Evolutionary conservation across 2,888 invertebrate species (phyloP).

Genomic region (Volucella inflata): DNA sequence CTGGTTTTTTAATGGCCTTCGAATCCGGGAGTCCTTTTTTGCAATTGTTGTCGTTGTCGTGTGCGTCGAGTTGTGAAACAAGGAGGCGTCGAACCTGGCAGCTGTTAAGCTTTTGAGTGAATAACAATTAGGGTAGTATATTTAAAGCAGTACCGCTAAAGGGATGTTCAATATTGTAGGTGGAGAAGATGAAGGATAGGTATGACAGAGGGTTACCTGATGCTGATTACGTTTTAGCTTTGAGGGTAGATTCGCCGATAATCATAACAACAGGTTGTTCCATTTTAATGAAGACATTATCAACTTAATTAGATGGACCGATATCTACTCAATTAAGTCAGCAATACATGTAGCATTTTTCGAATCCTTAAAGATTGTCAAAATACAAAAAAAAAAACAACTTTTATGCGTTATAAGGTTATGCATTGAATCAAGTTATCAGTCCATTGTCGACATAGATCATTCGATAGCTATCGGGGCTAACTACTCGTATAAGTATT

Average conservation of each 20-base stretch:
- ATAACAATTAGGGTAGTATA: constrained; percentile 74
- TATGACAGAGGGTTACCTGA: constrained; percentile 47
- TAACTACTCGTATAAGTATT: too few species aligned
- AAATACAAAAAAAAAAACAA: too few species aligned
- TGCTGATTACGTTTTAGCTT: constrained; percentile 60
- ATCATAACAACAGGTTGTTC: constrained; percentile 66
- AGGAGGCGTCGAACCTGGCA: constrained; percentile 69
- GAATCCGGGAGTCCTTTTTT: constrained; percentile 48
- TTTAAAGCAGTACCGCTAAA: constrained; percentile 43
- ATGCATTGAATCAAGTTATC: too few species aligned
- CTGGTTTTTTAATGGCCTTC: constrained; percentile 9
- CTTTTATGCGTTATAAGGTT: too few species aligned
- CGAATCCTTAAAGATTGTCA: constrained; percentile 10
- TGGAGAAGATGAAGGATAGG: neutral
- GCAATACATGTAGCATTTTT: constrained; percentile 30
- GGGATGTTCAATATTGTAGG: constrained; percentile 10
- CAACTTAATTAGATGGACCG: constrained; percentile 54
- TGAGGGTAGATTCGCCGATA: constrained; percentile 60
- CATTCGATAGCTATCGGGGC: too few species aligned
- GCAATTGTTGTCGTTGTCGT: constrained; percentile 29
- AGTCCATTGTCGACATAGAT: too few species aligned
- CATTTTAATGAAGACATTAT: constrained; percentile 71
- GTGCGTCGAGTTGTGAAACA: constrained; percentile 70
- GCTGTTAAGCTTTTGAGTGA: constrained; percentile 75
- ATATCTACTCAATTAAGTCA: constrained; percentile 56